Conservation (phyloP, 1,140 invertebrate genomes). For the Drosophila littoralis region DNA sequence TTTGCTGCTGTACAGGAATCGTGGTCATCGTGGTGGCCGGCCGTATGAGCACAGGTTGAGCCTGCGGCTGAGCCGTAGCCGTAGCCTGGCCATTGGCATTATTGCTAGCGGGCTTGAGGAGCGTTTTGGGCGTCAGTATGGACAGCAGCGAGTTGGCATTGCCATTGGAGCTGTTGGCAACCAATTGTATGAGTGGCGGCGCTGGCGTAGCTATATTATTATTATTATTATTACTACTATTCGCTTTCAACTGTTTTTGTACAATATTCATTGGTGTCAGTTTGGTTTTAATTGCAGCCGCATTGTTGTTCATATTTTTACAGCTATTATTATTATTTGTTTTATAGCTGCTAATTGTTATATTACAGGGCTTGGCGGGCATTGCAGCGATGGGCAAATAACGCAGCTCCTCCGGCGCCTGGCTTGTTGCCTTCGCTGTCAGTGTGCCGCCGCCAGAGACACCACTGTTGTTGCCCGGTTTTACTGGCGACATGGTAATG, state of each 20-base stretch:
- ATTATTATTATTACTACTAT: background rate
- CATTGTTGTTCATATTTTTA: constrained; percentile 29
- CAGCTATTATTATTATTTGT: constrained; percentile 15
- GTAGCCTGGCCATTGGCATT: constrained; percentile 20
- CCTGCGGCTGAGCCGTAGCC: background rate
- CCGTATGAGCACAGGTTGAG: constrained; percentile 15
- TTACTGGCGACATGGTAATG: constrained; percentile 19
- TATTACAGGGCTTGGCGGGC: constrained; percentile 61
- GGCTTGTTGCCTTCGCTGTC: constrained; percentile 17
- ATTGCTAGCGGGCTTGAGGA: constrained; percentile 20
- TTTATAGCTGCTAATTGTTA: constrained; percentile 43
- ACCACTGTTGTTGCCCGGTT: constrained; percentile 20
- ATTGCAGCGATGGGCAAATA: constrained; percentile 61
- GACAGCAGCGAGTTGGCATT: constrained; percentile 49
- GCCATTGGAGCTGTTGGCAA: constrained; percentile 25
- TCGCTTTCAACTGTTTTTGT: constrained; percentile 33
- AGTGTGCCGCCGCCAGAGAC: background rate
- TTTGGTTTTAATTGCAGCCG: constrained; percentile 51
- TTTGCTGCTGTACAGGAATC: constrained; percentile 23
- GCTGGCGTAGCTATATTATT: constrained; percentile 6
- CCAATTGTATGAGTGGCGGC: constrained; percentile 53
- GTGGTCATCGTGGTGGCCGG: constrained; percentile 20
- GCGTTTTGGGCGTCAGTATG: constrained; percentile 44
- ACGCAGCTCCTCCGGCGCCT: constrained; percentile 47
- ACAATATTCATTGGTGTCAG: constrained; percentile 40